Conservation (phyloP, 2,888 invertebrate genomes). For the Drosophila mimica region DNA sequence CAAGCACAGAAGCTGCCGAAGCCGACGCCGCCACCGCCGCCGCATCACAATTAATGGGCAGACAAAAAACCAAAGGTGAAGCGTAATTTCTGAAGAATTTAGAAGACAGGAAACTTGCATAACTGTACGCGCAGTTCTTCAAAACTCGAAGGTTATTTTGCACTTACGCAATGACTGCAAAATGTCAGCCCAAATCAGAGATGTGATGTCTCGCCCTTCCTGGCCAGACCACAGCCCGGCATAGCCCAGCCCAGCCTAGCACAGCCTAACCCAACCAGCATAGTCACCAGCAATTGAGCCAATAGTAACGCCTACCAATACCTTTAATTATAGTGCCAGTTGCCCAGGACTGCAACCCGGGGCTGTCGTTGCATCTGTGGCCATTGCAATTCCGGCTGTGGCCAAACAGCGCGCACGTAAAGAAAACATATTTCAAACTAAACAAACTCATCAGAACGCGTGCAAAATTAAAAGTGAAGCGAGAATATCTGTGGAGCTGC, state of each 20-base stretch:
- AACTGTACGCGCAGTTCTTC: slow-evolving; percentile 62
- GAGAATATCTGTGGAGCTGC: slow-evolving; percentile 53
- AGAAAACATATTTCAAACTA: slow-evolving; percentile 82
- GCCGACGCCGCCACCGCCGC: slow-evolving; percentile 13
- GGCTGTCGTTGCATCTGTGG: slow-evolving; percentile 4
- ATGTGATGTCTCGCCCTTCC: slow-evolving; percentile 33
- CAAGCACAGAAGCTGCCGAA: slow-evolving; percentile 49
- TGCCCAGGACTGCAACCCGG: slow-evolving; percentile 49
- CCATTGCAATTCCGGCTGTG: slow-evolving; percentile 5
- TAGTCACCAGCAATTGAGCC: slow-evolving; percentile 59
- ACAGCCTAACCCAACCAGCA: not conserved
- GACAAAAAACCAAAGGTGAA: slow-evolving; percentile 41
- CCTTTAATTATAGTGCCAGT: slow-evolving; percentile 75
- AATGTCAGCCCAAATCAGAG: slow-evolving; percentile 55
- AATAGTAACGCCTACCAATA: slow-evolving; percentile 81
- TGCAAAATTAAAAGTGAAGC: slow-evolving; percentile 78
- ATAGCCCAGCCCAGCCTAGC: not conserved
- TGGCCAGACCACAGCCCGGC: not conserved
- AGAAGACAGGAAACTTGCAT: slow-evolving; percentile 73
- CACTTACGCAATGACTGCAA: slow-evolving; percentile 65
- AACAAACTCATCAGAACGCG: slow-evolving; percentile 80
- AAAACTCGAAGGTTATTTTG: slow-evolving; percentile 47
- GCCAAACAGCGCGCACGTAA: slow-evolving; percentile 79
- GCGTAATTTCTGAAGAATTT: slow-evolving; percentile 67
- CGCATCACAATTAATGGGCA: slow-evolving; percentile 58